These are phyloP conservation scores for Meliscaeva auricollis DNA, from an alignment of 2,888 invertebrate species.

Conservation along the genomic window DNA sequence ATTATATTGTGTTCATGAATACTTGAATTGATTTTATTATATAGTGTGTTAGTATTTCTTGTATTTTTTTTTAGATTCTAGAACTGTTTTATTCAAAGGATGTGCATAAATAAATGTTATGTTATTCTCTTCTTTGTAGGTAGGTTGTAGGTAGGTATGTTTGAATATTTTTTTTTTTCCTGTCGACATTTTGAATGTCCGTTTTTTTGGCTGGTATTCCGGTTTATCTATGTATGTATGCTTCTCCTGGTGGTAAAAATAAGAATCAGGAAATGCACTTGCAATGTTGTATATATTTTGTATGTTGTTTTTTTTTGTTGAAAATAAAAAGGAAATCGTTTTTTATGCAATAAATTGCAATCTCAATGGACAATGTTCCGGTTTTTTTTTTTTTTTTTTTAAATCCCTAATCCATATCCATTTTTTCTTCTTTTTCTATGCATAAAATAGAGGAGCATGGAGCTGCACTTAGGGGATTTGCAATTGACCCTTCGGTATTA, in stretches of 20 bases:
- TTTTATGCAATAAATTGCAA: constrained; percentile 57
- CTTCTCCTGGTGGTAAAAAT: constrained; percentile 18
- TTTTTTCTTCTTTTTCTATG: neutral
- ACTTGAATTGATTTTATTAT: constrained; percentile 62
- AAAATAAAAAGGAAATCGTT: constrained; percentile 37
- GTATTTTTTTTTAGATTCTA: neutral
- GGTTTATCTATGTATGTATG: constrained; percentile 11
- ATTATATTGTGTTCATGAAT: constrained; percentile 29
- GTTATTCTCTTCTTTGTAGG: constrained; percentile 47
- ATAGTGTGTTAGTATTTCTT: constrained; percentile 13
- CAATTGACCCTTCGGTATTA: no score
- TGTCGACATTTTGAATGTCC: constrained; percentile 27
- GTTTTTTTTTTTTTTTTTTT: neutral
- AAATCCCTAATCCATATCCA: neutral
- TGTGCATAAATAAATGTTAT: constrained; percentile 68
- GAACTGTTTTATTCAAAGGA: constrained; percentile 59
- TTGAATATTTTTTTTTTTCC: constrained; percentile 12
- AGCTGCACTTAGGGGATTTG: neutral
- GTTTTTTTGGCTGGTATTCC: constrained; percentile 20
- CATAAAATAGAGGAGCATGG: neutral
- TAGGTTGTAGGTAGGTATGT: neutral
- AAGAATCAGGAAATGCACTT: constrained; percentile 68
- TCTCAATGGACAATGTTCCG: constrained; percentile 38
- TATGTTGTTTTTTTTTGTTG: neutral
- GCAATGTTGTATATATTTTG: constrained; percentile 7